These are phyloP conservation scores for Willisornis vidua DNA, from an alignment of 2,113 vertebrate genomes.

Conservation along the genomic window DNA sequence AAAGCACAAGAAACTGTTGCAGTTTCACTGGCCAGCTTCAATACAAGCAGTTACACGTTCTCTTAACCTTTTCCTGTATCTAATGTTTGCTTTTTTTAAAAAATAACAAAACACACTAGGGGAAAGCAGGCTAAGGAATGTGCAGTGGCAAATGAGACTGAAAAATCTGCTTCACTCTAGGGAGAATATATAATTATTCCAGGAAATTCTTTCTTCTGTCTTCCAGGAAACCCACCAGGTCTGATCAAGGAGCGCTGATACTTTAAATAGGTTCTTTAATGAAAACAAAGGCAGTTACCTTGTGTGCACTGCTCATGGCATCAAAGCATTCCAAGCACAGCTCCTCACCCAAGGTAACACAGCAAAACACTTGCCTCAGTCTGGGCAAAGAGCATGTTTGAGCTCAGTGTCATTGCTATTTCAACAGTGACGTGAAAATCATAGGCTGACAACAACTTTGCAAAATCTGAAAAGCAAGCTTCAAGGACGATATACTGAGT, in stretches of 20 bases:
- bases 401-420: accelerated
- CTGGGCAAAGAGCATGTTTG: accelerated
- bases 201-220: constrained; percentile 54
- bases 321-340: not conserved
- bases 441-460: not conserved
- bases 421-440: not conserved
- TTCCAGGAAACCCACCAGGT: constrained; percentile 62
- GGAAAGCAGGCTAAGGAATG: not conserved
- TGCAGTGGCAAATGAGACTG: not conserved
- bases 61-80: not conserved
- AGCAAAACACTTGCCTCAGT: not conserved
- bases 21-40: not conserved
- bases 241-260: constrained; percentile 28
- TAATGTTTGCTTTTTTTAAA: not conserved
- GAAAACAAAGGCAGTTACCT: constrained; percentile 58
- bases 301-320: not conserved
- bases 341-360: not conserved
- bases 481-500: not conserved
- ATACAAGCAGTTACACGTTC: not conserved
- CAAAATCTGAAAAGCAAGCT: not conserved
- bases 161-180: constrained; percentile 5
- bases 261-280: constrained; percentile 52
- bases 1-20: not conserved
- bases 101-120: not conserved
- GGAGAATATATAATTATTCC: constrained; percentile 26